phyloP scores from a whole-genome alignment of 2,113 vertebrate species.

The Porphyrio hochstetteri region DNA sequence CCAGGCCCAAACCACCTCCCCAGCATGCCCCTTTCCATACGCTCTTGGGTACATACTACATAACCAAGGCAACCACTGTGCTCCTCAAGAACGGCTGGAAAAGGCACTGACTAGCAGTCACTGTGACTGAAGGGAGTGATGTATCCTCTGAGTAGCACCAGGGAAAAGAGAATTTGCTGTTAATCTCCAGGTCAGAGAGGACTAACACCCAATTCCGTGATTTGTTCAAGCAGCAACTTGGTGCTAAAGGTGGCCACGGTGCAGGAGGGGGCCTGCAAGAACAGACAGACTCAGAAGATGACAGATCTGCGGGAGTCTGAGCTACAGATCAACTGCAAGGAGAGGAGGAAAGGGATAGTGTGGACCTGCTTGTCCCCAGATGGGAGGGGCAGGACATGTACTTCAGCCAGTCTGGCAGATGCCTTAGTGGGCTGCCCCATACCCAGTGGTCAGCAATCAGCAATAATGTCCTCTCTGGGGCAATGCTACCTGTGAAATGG shows the following conservation, averaged over 20 bases:
- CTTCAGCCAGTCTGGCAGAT: background rate
- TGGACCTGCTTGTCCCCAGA: background rate
- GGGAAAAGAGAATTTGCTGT: background rate
- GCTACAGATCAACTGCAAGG: background rate
- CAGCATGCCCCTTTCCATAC: background rate
- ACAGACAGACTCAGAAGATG: background rate
- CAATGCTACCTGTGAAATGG: background rate
- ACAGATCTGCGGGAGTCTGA: background rate
- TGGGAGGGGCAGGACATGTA: background rate
- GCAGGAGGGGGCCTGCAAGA: background rate
- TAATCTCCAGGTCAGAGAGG: conserved; percentile 1
- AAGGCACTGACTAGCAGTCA: background rate
- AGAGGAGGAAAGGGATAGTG: background rate
- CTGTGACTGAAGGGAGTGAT: background rate
- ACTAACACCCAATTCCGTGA: background rate
- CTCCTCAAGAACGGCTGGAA: background rate
- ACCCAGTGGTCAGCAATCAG: background rate
- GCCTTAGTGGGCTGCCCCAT: background rate
- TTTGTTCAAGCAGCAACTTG: background rate
- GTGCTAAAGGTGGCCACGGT: background rate
- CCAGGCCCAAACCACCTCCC: background rate
- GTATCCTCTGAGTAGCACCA: background rate
- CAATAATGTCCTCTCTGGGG: background rate
- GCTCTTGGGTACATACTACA: background rate
- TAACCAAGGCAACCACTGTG: background rate